Evolutionary conservation across 2,888 invertebrate species (phyloP).

Genomic region (Lasioglossum vierecki): DNA sequence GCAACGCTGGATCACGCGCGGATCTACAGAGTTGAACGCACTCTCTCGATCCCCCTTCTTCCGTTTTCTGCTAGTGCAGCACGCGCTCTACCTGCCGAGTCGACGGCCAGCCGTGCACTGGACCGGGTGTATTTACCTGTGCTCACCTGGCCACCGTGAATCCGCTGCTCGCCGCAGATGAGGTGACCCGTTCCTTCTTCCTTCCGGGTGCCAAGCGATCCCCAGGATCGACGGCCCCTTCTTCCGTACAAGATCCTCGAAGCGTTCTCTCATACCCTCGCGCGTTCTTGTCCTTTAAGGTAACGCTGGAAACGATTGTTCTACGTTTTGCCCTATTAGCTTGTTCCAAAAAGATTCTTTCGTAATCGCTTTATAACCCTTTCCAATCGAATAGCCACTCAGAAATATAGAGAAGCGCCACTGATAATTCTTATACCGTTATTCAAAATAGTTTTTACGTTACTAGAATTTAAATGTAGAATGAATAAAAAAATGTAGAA

Average conservation of each 20-base stretch:
- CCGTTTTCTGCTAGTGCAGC: constrained; percentile 25
- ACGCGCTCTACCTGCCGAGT: constrained; percentile 60
- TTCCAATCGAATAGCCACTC: no score
- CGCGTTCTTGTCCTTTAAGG: neutral
- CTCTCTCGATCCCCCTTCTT: constrained; percentile 48
- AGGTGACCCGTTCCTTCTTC: constrained; percentile 70
- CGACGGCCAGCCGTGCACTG: constrained; percentile 70
- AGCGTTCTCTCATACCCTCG: neutral
- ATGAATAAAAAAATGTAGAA: no score
- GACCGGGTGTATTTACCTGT: constrained; percentile 64
- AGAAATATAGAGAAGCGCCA: no score
- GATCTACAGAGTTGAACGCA: constrained; percentile 66
- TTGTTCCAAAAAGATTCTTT: no score
- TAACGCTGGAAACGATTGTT: neutral
- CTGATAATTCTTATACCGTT: no score
- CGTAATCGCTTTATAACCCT: no score
- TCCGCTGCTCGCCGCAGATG: constrained; percentile 65
- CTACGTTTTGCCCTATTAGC: no score
- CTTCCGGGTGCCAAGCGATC: constrained; percentile 65
- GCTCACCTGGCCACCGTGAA: constrained; percentile 67
- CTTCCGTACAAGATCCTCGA: neutral
- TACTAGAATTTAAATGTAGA: no score
- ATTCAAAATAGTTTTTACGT: no score
- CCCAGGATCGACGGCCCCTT: constrained; percentile 8
- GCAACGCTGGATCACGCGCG: constrained; percentile 43